A percentile compares a stretch with the other conserved stretches of the same genome.
Conservation (phyloP, 1,140 invertebrate genomes). For the Halotydeus destructor region DNA sequence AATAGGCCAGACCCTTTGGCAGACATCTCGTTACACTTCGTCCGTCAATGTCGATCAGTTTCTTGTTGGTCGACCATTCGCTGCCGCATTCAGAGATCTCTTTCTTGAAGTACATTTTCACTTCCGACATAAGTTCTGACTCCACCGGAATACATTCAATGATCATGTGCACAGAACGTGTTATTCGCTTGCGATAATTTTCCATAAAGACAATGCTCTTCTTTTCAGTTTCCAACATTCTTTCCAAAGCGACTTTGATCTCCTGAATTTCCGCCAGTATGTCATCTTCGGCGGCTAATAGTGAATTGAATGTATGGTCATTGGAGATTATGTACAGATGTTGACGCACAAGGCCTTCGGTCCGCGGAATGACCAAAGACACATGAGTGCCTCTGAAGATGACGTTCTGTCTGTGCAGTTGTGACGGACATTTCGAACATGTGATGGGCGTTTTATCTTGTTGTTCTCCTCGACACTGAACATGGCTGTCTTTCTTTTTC, state of each 20-base stretch:
- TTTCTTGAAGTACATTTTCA: conserved; percentile 36
- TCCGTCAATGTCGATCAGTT: conserved; percentile 45
- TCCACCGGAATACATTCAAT: conserved; percentile 85
- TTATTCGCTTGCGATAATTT: conserved; percentile 34
- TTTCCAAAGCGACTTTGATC: conserved; percentile 47
- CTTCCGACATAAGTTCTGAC: conserved; percentile 7
- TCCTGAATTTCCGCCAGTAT: conserved; percentile 26
- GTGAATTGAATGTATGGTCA: neutral
- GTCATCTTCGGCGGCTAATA: conserved; percentile 11
- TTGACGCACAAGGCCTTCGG: no score
- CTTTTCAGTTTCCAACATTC: conserved; percentile 44
- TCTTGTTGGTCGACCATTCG: conserved; percentile 87
- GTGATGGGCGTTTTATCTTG: no score
- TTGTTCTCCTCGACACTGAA: no score
- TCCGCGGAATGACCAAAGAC: no score
- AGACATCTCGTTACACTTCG: conserved; percentile 25
- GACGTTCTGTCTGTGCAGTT: no score
- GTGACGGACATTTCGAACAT: no score
- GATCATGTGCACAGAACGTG: conserved; percentile 52
- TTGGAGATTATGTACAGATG: neutral
- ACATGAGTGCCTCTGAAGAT: no score
- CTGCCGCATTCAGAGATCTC: conserved; percentile 78
- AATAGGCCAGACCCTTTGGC: conserved; percentile 84
- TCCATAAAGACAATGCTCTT: conserved; percentile 82
- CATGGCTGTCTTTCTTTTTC: no score